Percentiles rank a stretch among this genome's conserved stretches.
phyloP scores from a whole-genome alignment of 1,140 invertebrate genomes.

The Plodia interpunctella region DNA sequence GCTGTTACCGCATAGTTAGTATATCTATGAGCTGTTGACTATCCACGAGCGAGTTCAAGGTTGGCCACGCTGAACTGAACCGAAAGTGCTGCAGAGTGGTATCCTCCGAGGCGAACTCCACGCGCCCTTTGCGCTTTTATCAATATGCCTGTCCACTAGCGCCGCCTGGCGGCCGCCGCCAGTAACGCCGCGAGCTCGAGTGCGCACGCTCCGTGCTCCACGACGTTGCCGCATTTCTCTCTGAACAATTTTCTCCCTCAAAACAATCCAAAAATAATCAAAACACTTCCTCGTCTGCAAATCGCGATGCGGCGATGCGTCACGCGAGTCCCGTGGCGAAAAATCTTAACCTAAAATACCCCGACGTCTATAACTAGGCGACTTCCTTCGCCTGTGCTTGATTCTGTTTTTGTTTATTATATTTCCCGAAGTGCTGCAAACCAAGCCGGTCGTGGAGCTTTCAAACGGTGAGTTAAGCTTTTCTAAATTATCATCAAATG shows the following conservation, averaged over 20 bases:
- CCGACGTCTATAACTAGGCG: conserved; percentile 35
- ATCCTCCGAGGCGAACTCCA: conserved; percentile 24
- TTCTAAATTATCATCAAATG: too few species aligned
- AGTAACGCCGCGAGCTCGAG: conserved; percentile 44
- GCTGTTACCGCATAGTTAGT: conserved; percentile 28
- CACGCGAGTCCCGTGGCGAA: conserved; percentile 17
- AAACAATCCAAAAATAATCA: conserved; percentile 56
- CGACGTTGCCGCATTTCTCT: conserved; percentile 53
- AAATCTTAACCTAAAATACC: conserved; percentile 30
- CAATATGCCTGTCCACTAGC: conserved; percentile 50
- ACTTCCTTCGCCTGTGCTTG: conserved; percentile 27
- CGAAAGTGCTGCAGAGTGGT: conserved; percentile 30
- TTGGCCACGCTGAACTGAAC: conserved; percentile 38
- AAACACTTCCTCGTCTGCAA: conserved; percentile 25
- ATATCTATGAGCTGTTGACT: conserved; percentile 57
- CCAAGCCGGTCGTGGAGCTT: conserved; percentile 30
- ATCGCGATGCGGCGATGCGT: conserved; percentile 21
- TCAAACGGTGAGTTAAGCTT: conserved; percentile 42
- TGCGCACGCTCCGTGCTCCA: conserved; percentile 62
- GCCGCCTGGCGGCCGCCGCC: conserved; percentile 52
- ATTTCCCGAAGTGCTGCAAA: conserved; percentile 41
- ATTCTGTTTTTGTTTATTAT: conserved; percentile 54
- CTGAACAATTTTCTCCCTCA: conserved; percentile 44
- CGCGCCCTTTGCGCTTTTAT: conserved; percentile 65
- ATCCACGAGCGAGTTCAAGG: conserved; percentile 66